Conservation (phyloP, 2,797 vertebrate species). For the Pangasius krempfi region DNA sequence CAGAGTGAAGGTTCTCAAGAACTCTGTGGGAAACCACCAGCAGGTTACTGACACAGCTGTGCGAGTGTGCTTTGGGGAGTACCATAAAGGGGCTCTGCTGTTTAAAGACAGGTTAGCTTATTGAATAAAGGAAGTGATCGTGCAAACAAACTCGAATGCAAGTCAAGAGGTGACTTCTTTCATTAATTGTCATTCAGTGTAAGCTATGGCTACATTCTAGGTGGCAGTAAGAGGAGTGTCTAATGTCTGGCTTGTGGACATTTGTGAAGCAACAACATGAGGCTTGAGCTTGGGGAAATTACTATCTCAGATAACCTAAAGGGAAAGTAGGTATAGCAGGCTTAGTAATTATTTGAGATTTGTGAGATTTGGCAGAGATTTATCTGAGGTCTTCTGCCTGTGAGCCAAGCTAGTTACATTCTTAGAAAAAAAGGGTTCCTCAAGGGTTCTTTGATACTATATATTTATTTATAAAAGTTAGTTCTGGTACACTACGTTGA, state of each 20-base stretch:
- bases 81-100: not conserved
- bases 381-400: not conserved
- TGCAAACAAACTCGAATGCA: not conserved
- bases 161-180: not conserved
- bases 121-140: not conserved
- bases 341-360: not conserved
- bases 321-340: not conserved
- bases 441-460: not conserved
- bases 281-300: not conserved
- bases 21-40: not conserved
- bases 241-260: not conserved
- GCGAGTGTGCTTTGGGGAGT: not conserved
- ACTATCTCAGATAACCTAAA: not conserved
- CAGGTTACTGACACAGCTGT: not conserved
- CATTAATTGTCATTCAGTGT: not conserved
- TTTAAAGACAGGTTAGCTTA: not conserved
- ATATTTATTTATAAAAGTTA: not conserved
- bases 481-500: not conserved
- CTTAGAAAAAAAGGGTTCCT: not conserved
- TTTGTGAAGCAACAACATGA: not conserved
- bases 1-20: conserved; percentile 7
- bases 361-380: not conserved
- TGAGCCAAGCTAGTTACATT: not conserved
- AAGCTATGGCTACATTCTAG: not conserved
- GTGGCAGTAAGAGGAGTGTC: not conserved